Evolutionary conservation across 1,140 invertebrate species (phyloP).

Genomic region (Pogonomyrmex barbatus): DNA sequence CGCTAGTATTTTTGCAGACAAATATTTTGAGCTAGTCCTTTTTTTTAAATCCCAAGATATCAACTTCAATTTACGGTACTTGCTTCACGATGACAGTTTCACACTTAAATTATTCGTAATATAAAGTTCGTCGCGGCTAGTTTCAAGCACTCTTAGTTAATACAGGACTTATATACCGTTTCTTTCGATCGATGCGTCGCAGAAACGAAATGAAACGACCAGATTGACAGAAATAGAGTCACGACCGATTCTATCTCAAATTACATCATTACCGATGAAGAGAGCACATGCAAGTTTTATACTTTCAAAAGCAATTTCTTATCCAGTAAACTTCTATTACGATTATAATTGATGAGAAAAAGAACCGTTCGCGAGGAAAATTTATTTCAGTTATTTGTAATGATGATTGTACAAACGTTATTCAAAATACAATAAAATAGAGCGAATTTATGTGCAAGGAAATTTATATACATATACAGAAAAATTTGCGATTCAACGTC

Average conservation of each 20-base stretch:
- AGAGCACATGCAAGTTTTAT: constrained; percentile 7
- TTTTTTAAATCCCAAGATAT: constrained; percentile 20
- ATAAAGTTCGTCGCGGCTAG: constrained; percentile 20
- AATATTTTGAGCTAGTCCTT: not conserved
- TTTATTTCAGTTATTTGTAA: constrained; percentile 12
- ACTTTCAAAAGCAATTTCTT: constrained; percentile 24
- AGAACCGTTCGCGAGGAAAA: constrained; percentile 14
- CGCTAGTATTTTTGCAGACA: not conserved
- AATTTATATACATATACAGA: too few species aligned
- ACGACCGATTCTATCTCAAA: constrained; percentile 30
- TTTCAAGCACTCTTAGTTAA: constrained; percentile 32
- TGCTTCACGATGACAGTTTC: not conserved
- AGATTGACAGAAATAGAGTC: constrained; percentile 26
- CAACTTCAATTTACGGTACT: not conserved
- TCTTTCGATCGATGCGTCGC: constrained; percentile 24
- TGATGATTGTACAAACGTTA: not conserved
- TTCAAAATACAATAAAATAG: not conserved
- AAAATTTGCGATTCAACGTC: not conserved
- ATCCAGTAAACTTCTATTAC: constrained; percentile 18
- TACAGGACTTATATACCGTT: not conserved
- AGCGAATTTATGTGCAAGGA: not conserved
- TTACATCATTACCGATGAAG: constrained; percentile 18
- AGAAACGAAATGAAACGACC: constrained; percentile 14
- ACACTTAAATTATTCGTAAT: constrained; percentile 33
- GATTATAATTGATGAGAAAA: constrained; percentile 14